Evolutionary conservation across 1,140 invertebrate species (phyloP), one percentile per base, ranked within the genome.

Genomic region (Propsilocerus akamusi): DNA sequence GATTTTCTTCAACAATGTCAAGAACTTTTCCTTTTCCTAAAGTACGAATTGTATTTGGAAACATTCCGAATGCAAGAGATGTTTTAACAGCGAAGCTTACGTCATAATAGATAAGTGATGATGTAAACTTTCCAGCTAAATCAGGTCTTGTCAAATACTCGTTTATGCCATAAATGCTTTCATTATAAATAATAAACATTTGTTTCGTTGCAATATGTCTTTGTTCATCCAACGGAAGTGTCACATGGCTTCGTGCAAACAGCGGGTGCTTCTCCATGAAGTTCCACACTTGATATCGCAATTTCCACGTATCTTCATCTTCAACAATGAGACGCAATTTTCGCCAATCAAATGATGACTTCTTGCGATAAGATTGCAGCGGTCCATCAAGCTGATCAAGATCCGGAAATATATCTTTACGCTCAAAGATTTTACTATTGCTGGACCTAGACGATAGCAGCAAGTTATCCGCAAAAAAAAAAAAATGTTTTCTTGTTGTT

Each of bases 301-400:
- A 61, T 37, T 63, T n/a, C n/a, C n/a, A n/a, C n/a, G n/a, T 61
- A 8, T 72, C 68, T 41, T 72, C 66, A 30, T 72, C 80, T 56
- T 89, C 80, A 20, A 90, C 69, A 55, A 78, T 67, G 3, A 86
- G 51, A 63, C 78, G 83, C 71, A 93, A 74, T 49, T 76, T 72
- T 57, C 86, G 85, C 81, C 87, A 92, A 59, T 86, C 74, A 62
- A 93, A 93, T 2, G 77, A 76, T 1, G 86, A 81, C 53, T 73
- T 72, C 50, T 78, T 76, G 50, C 90, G 72, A 57, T 87, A 91
- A 7, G 53, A 54, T 56, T 82, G 77, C 24, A 93, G 60, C 2
- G 83, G 83, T 14, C 87, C 84, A n/a, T 58, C 61, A 1, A 78
- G 78, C n/a, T n/a, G n/a, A n/a, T n/a, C n/a, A 52, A 81, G 71